Evolutionary conservation across 2,113 vertebrate species (phyloP), one percentile per base, ranked within the genome.

Genomic region (Cryptotis parvus): DNA sequence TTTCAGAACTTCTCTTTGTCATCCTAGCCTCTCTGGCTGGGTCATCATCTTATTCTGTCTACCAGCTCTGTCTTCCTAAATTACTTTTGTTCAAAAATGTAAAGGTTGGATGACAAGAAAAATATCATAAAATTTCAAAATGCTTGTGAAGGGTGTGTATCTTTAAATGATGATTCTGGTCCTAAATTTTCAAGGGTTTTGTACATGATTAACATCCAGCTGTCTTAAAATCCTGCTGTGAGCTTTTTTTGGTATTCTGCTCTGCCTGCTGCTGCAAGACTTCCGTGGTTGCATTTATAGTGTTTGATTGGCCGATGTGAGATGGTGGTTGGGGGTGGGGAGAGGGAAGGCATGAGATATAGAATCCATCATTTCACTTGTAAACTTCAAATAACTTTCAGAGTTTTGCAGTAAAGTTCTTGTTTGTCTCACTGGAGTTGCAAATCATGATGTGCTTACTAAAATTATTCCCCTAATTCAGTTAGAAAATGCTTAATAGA

Each of bases 141-240:
- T 96, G 78, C 91, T 82, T 93, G 3, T 92, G 84, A 78, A 87
- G 75, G 35, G 80, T 89, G 52, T 66, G 52, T 7, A n/a, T 88
- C 33, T 87, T 97, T 93, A 93, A 76, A 72, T 97, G 94, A 96
- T 96, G 41, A 96, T 81, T 96, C 96, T 82, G 76, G 94, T 65
- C 52, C 83, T 74, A 94, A 89, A 94, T 95, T 97, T 97, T 96
- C 93, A 96, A 95, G 72, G 89, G 41, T 93, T 97, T 95, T 93
- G 90, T 75, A 9, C 93, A 74, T 95, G 94, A 96, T 94, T 96
- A 97, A 82, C 89, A 94, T 33, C 84, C 91, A 92, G 92, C 85
- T 84, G 82, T 91, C 96, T 96, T 52, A 73, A 96, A 96, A 82
- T 85, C 91, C 95, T 95, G 75, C 96, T 90, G 69, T 41, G 95